A percentile compares a stretch with the other conserved stretches of the same genome.
Evolutionary conservation across 2,797 vertebrate genomes (phyloP).

Genomic region (Scolopax bukidnonensis): DNA sequence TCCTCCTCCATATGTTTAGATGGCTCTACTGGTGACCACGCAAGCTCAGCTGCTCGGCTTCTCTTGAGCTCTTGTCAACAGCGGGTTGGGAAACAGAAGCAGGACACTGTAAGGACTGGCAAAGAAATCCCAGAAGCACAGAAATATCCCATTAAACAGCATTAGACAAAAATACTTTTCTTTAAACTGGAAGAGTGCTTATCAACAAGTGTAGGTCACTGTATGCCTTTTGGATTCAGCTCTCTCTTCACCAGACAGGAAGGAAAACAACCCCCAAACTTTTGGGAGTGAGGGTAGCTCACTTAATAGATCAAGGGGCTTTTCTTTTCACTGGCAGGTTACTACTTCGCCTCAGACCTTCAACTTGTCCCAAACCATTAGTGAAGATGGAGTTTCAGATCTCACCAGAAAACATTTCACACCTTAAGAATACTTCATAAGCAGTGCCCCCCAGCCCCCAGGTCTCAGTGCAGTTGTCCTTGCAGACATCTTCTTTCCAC

Average conservation of each 20-base stretch:
- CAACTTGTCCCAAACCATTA: conserved; percentile 18
- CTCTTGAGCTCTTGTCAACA: conserved; percentile 11
- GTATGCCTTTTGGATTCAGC: neutral
- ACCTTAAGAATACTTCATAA: conserved; percentile 9
- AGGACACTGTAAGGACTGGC: neutral
- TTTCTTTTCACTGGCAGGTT: conserved; percentile 5
- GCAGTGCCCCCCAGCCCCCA: conserved; percentile 42
- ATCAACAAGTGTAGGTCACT: neutral
- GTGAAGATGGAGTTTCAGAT: conserved; percentile 20
- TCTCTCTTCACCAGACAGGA: neutral
- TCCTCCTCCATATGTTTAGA: neutral
- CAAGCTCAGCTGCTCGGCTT: conserved; percentile 41
- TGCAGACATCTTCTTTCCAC: conserved; percentile 47
- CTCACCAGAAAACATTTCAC: conserved; percentile 44
- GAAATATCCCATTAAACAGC: conserved; percentile 30
- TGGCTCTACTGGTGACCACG: neutral
- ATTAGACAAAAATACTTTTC: neutral
- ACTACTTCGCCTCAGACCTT: neutral
- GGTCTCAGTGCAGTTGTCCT: neutral
- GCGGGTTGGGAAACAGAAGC: neutral
- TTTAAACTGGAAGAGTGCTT: neutral
- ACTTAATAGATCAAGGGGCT: neutral
- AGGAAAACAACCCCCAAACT: neutral
- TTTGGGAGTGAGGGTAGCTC: neutral
- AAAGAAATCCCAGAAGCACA: conserved; percentile 33